Conservation (phyloP, 2,113 vertebrate species). For the Morphnarchus princeps region DNA sequence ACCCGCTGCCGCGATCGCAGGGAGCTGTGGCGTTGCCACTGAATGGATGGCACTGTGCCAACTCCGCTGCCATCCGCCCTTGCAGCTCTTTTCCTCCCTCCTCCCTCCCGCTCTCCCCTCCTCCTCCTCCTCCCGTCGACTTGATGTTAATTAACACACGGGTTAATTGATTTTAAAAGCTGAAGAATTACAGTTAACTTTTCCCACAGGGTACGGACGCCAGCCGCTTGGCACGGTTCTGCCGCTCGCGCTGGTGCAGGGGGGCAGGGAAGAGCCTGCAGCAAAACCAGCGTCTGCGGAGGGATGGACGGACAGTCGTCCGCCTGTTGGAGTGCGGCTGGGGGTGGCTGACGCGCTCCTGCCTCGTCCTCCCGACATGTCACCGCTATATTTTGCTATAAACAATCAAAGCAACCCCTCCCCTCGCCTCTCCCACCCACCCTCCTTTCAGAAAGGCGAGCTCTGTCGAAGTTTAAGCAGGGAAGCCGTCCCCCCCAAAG, state of each 20-base stretch:
- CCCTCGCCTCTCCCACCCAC: conserved; percentile 3
- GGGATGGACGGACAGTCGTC: conserved; percentile 49
- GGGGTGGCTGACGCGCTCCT: conserved; percentile 63
- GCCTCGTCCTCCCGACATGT: conserved; percentile 50
- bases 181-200: conserved; percentile 86
- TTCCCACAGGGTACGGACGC: conserved; percentile 73
- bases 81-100: conserved; percentile 90
- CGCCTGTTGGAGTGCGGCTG: conserved; percentile 74
- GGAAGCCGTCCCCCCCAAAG: neutral
- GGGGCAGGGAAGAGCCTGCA: conserved; percentile 67
- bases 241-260: conserved; percentile 65
- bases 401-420: conserved; percentile 66
- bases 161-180: conserved; percentile 98
- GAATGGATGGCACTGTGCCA: conserved; percentile 99
- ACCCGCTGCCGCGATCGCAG: conserved; percentile 84
- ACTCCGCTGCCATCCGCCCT: conserved; percentile 96
- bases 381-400: conserved; percentile 67
- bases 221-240: conserved; percentile 76
- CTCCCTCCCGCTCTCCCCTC: conserved; percentile 75
- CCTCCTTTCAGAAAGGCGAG: neutral
- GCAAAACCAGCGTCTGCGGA: conserved; percentile 50
- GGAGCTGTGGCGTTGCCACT: conserved; percentile 93
- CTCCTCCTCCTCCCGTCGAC: conserved; percentile 83
- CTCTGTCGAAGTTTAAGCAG: neutral
- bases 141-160: conserved; percentile 98